Evolutionary conservation across 2,113 vertebrate species (phyloP), one percentile per base, ranked within the genome.

Genomic region (Fregata magnificens): DNA sequence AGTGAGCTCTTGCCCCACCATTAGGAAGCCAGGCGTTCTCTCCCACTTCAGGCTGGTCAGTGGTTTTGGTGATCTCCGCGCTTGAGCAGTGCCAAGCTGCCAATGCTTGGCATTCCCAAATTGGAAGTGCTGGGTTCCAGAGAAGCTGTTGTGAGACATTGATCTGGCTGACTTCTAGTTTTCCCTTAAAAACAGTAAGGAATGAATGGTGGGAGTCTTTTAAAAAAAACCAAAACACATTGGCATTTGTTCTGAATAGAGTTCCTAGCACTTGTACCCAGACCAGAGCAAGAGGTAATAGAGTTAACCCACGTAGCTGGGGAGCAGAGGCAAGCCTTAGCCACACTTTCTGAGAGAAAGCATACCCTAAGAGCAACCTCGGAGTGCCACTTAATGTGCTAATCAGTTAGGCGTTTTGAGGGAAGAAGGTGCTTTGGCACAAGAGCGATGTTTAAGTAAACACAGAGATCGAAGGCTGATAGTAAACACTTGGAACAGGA

Each of bases 171-270:
- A 50, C 12, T 73, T 70, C 44, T 38, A 45, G 5, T 6, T 63
- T 90, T 90, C 79, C 17, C 38, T 36, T 81, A 20, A 71, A 67
- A 77, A 18, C 14, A 61, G 34, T 14, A 79, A 90, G 42, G 65
- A 78, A 47, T 82, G 63, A 88, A 36, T 24, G 26, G 31, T 45
- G 24, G 25, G 53, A 82, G 66, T 22, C 61, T 69, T 88, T 16
- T 12, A 16, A 61, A 52, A 53, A 13, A 53, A 15, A 47, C 32
- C 32, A 28, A 29, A 62, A 25, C 52, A 45, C 38, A 11, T 19
- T 24, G 65, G 32, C 34, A 36, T 82, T 96, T 94, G 29, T 77
- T 92, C 66, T 94, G 89, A 92, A 58, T 19, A 25, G 47, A 38
- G n/a, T 59, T 91, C 72, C 44, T 76, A 55, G 42, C 25, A 13